Conservation (phyloP, 2,113 vertebrate genomes). For the Chionomys nivalis region DNA sequence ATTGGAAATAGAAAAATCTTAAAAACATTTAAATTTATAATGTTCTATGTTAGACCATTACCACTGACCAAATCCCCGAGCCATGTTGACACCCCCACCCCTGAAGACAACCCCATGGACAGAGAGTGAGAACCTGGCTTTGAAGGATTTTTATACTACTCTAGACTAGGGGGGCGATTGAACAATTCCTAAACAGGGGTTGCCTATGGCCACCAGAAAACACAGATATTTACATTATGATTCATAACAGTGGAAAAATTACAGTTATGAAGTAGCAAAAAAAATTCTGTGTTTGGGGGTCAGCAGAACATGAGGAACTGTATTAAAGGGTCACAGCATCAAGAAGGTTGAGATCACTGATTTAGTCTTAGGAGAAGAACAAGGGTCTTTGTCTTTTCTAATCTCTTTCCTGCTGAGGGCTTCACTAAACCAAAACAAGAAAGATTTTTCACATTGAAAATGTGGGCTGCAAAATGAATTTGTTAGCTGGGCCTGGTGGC, state of each 20-base stretch:
- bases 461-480: background rate
- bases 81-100: background rate
- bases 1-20: slow-evolving; percentile 8
- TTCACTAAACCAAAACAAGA: background rate
- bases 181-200: background rate
- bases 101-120: background rate
- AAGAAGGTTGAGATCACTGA: background rate
- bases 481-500: background rate
- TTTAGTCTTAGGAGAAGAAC: background rate
- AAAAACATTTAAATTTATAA: background rate
- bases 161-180: too few relatives aligned
- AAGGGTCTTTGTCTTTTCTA: background rate
- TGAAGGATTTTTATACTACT: background rate
- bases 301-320: background rate
- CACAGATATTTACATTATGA: background rate
- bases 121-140: background rate
- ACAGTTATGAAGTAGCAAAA: background rate
- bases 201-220: background rate
- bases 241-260: background rate
- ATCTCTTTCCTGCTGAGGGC: background rate
- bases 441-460: background rate
- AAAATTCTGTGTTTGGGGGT: background rate
- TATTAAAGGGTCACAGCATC: background rate
- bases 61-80: background rate
- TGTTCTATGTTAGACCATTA: background rate